Base-by-base conservation (phyloP, 2,888 invertebrate species). In the Hypomecis atomaria region DNA sequence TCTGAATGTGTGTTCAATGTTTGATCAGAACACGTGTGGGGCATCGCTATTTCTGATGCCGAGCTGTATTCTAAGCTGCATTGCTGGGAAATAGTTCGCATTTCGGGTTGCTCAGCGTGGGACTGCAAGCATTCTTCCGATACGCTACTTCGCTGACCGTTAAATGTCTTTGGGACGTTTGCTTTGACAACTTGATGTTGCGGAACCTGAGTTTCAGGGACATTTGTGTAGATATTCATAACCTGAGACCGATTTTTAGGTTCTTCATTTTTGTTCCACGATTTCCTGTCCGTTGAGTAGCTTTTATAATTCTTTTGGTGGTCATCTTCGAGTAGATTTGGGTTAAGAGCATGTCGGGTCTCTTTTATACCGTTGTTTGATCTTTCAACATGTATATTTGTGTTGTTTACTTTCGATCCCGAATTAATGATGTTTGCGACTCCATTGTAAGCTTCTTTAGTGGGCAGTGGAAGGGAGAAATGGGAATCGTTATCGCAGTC, bases 391-490 rank as follows among this genome's bases (percentile, higher is more conserved):
- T 96, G 96, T 69, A 97, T 94, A 81, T 97, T 97, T 0, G 96
- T 96, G 70, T 97, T 97, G 78, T 97, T 96, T 0, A 96, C 95
- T 88, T 97, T 97, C 2, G 96, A 95, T 44, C 96, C 96, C 0
- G 95, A 93, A 64, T 95, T 95, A 65, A 96, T 94, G 13, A 96
- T 94, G 71, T 93, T 94, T 0, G 94, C 92, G 52, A 94, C 87
- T 57, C 93, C 94, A 65, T 90, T 92, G 72, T 93, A 94, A 5
- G 89, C 90, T 57, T 90, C 90, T 66, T 83, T 87, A 0, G 87
- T 85, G 0, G 94, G 92, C 52, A 94, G 77, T 0, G 94, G 94
- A n/a, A 91, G 67, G 0, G 93, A 93, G 38, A 90, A 82, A 65
- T 92, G 93, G 0, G 92, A 93, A 71, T 93, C 93, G 45, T 89